phyloP scores from a whole-genome alignment of 2,888 invertebrate genomes.

The Conomelus anceps region DNA sequence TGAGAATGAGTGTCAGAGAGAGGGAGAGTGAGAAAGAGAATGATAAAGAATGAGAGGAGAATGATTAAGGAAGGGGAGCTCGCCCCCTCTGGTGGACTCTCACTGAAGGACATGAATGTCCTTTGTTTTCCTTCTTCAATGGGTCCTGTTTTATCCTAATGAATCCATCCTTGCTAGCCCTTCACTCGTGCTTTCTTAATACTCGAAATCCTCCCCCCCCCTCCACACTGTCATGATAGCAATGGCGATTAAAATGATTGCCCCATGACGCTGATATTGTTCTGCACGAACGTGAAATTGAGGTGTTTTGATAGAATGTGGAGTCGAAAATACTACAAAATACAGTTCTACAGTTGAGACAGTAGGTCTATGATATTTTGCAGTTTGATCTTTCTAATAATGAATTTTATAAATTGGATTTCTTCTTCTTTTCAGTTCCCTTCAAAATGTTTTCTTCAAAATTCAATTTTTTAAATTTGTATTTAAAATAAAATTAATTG shows the following conservation, averaged over 20 bases:
- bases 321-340: no score
- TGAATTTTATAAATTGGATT: no score
- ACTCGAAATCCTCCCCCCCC: not conserved
- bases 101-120: not conserved
- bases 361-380: no score
- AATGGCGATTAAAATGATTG: not conserved
- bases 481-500: no score
- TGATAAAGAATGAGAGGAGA: not conserved
- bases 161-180: not conserved
- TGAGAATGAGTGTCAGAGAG: no score
- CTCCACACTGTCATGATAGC: not conserved
- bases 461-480: no score
- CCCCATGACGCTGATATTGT: not conserved
- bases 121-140: not conserved
- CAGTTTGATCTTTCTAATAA: no score
- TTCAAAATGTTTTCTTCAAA: no score
- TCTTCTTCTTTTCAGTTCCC: no score
- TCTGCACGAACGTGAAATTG: not conserved
- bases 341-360: no score
- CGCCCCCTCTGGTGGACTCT: not conserved
- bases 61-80: not conserved
- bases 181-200: not conserved
- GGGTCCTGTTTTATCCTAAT: not conserved
- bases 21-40: not conserved
- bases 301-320: not conserved